Conservation (phyloP, 2,888 invertebrate species). For the Cynaeus angustus region DNA sequence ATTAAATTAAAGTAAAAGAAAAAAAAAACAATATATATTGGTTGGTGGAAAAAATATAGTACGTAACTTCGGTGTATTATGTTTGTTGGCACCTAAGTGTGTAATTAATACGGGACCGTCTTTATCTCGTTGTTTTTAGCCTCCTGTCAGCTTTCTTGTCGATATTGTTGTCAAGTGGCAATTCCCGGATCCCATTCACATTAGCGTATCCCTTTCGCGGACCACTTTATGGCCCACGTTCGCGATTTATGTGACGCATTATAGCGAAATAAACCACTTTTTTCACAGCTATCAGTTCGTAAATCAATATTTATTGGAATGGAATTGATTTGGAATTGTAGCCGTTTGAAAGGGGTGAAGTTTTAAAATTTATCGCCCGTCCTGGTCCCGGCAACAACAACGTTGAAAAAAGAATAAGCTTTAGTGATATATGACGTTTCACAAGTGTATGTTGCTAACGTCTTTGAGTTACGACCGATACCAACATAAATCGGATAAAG, state of each 20-base stretch:
- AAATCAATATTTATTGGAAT: slow-evolving; percentile 69
- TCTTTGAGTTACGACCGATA: slow-evolving; percentile 59
- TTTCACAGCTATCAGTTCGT: slow-evolving; percentile 66
- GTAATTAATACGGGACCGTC: no score
- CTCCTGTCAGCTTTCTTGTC: no score
- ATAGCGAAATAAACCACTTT: slow-evolving; percentile 69
- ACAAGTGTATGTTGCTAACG: slow-evolving; percentile 65
- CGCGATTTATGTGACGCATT: slow-evolving; percentile 67
- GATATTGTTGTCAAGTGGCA: background rate
- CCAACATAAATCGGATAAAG: slow-evolving; percentile 40
- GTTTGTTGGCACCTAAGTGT: no score
- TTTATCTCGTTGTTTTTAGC: no score
- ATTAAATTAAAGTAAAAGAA: no score
- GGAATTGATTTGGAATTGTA: slow-evolving; percentile 66
- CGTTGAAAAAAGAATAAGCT: slow-evolving; percentile 25
- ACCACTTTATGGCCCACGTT: slow-evolving; percentile 34
- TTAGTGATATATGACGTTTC: slow-evolving; percentile 61
- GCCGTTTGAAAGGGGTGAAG: slow-evolving; percentile 59
- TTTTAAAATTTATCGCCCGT: slow-evolving; percentile 65
- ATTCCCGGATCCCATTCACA: slow-evolving; percentile 1
- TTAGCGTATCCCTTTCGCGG: slow-evolving; percentile 33
- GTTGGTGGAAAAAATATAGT: no score
- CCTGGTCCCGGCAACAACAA: slow-evolving; percentile 31
- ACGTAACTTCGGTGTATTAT: no score
- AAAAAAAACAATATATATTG: no score